Evolutionary conservation across 2,888 invertebrate genomes (phyloP), one percentile per base, ranked within the genome.

Genomic region (Tenthredo distinguenda): DNA sequence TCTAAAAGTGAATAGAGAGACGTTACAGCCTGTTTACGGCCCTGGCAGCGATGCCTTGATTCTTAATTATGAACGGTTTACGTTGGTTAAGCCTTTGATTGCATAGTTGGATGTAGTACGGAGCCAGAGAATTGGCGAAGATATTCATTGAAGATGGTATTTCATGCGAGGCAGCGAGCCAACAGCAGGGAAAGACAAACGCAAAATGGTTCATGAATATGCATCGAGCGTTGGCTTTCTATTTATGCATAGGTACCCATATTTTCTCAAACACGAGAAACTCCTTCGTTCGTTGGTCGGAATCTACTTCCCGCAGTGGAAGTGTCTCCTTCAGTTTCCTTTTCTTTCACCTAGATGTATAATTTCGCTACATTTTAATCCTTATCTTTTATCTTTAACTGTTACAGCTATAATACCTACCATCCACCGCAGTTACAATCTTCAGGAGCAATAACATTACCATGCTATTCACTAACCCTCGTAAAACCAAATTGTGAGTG

Each of bases 131-230:
- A 83, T 83, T 71, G 83, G n/a, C 68, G 50, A 83, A 68, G 68
- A 83, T 83, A 83, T 83, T 83, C 83, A 83, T 83, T 83, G 83
- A 81, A 81, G 83, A 83, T 83, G 65, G 47, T 83, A 31, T 68
- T 83, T 83, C 50, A 71, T 43, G 31, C 31, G 68, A 83, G 81
- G 83, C 83, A 81, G 18, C 47, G 83, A 83, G 83, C 83, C 83
- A 83, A 83, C 83, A 68, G 47, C n/a, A 31, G 65, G 47, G 83
- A 83, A 83, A 83, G 83, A 83, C 83, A 83, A 83, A 83, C 83
- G 83, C 71, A 83, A 71, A 83, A 83, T 83, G 83, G 83, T 83
- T 68, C 83, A 83, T 83, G 83, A 68, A 83, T 83, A 83, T 83
- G 31, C 83, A 83, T 83, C 83, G 65, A 26, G 50, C 68, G 68